Percentiles rank a stretch among this genome's conserved stretches.
Evolutionary conservation across 2,888 invertebrate species (phyloP).

Genomic region (Athalia rosae): DNA sequence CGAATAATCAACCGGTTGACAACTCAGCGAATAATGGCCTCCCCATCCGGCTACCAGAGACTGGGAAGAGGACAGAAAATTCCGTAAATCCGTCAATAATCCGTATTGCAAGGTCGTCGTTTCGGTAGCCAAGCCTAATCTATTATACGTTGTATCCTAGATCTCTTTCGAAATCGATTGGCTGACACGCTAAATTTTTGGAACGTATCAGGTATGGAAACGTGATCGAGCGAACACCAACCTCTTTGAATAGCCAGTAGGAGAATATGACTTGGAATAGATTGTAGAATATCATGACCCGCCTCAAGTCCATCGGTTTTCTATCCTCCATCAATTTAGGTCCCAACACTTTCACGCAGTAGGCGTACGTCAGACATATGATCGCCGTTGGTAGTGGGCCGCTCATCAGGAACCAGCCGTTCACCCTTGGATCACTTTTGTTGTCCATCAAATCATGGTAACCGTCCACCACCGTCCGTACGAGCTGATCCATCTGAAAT

Average conservation of each 20-base stretch:
- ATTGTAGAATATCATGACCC: slow-evolving; percentile 88
- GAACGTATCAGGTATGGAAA: slow-evolving; percentile 39
- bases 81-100: slow-evolving; percentile 5
- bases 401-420: slow-evolving; percentile 88
- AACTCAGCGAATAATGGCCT: slow-evolving; percentile 82
- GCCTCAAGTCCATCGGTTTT: slow-evolving; percentile 86
- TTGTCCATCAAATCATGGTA: slow-evolving; percentile 89
- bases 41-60: slow-evolving; percentile 81
- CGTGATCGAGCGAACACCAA: slow-evolving; percentile 62
- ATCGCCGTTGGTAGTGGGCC: slow-evolving; percentile 86
- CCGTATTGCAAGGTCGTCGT: not conserved
- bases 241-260: slow-evolving; percentile 84
- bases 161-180: not conserved
- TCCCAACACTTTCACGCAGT: slow-evolving; percentile 85
- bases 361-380: slow-evolving; percentile 85
- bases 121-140: too few species aligned
- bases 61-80: slow-evolving; percentile 72
- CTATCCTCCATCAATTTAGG: slow-evolving; percentile 91
- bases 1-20: slow-evolving; percentile 89
- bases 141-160: too few species aligned
- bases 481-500: slow-evolving; percentile 77
- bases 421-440: slow-evolving; percentile 88
- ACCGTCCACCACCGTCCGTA: slow-evolving; percentile 78
- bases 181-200: not conserved
- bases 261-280: slow-evolving; percentile 88